phyloP scores from a whole-genome alignment of 2,113 vertebrate species.

The Sterrhoptilus dennistouni region DNA sequence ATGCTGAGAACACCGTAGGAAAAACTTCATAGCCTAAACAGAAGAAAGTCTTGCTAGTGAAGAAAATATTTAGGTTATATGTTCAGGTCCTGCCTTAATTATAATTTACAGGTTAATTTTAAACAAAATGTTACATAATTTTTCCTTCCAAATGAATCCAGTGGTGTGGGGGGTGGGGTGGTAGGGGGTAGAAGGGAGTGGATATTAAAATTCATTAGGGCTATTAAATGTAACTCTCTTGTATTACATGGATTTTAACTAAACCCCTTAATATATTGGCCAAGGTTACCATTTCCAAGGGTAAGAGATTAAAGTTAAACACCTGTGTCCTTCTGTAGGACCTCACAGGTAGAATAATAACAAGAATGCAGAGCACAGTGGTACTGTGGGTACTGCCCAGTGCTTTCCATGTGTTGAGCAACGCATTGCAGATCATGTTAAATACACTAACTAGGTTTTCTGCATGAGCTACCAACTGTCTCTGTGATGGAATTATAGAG shows the following conservation, averaged over 20 bases:
- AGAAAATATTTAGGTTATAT: not conserved
- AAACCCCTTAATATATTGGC: not conserved
- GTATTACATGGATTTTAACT: not conserved
- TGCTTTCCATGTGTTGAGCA: not conserved
- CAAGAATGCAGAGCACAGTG: not conserved
- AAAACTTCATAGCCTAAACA: not conserved
- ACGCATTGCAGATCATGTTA: not conserved
- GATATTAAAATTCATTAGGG: not conserved
- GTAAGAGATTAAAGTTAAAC: not conserved
- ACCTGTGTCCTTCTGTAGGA: not conserved
- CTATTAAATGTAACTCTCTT: not conserved
- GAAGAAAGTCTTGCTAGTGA: not conserved
- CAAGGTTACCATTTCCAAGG: not conserved
- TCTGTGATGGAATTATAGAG: not conserved
- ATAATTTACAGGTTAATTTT: not conserved
- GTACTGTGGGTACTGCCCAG: not conserved
- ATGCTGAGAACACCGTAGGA: not conserved
- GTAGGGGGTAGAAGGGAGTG: rapidly evolving
- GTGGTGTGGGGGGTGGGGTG: rapidly evolving
- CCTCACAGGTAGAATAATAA: not conserved
- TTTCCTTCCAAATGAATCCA: not conserved
- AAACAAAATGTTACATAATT: not conserved
- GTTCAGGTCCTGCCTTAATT: too few species aligned
- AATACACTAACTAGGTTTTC: not conserved
- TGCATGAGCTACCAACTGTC: not conserved